Conservation (phyloP, 2,797 vertebrate genomes). For the Manis pentadactyla region DNA sequence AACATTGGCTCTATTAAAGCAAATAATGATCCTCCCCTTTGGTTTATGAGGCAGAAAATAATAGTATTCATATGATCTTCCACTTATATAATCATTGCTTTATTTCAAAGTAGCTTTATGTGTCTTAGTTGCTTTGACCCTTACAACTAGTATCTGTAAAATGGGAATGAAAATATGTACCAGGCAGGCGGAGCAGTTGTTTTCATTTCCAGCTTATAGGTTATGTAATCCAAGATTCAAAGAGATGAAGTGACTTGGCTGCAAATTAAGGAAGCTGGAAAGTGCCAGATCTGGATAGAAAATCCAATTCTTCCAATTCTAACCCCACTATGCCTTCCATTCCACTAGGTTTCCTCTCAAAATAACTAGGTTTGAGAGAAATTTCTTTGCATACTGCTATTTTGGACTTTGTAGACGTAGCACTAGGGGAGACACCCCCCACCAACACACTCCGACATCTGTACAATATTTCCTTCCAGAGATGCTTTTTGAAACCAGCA, state of each 20-base stretch:
- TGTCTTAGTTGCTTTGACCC: background rate
- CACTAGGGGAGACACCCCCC: conserved; percentile 45
- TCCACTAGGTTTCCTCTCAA: conserved; percentile 35
- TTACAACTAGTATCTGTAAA: background rate
- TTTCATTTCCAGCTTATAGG: background rate
- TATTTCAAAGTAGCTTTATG: background rate
- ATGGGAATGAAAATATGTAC: background rate
- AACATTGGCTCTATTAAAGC: background rate
- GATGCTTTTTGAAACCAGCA: conserved; percentile 57
- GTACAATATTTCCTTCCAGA: conserved; percentile 37
- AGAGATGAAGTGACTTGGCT: background rate
- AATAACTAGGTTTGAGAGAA: conserved; percentile 61
- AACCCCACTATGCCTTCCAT: conserved; percentile 7
- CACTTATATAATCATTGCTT: background rate
- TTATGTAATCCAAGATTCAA: background rate
- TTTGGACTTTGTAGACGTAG: conserved; percentile 63
- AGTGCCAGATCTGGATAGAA: background rate
- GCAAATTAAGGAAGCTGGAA: background rate
- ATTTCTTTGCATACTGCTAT: conserved; percentile 60
- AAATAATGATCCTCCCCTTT: background rate
- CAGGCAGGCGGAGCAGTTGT: background rate
- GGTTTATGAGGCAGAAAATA: background rate
- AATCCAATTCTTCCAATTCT: background rate
- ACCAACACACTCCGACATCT: conserved; percentile 68
- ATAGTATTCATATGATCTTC: background rate